Conservation (phyloP, 2,113 vertebrate species). For the Alexandromys fortis region DNA sequence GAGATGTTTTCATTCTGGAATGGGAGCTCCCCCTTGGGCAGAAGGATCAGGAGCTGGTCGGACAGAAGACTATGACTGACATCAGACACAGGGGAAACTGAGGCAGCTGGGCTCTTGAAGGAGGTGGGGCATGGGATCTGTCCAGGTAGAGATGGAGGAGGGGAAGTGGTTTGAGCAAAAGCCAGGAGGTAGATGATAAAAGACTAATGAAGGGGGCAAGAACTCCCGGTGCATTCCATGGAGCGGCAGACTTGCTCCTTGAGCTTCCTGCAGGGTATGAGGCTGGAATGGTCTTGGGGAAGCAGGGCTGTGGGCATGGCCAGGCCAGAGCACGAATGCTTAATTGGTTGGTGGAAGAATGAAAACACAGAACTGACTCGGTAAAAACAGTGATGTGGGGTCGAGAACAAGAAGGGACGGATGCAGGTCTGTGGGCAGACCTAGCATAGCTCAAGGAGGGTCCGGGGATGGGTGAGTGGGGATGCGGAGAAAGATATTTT, state of each 20-base stretch:
- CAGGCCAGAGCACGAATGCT: background rate
- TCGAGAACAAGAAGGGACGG: background rate
- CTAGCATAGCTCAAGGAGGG: rapidly evolving
- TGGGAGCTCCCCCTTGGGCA: background rate
- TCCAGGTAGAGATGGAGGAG: background rate
- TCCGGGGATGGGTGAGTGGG: background rate
- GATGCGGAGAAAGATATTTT: background rate
- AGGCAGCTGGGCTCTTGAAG: background rate
- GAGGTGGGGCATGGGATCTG: background rate
- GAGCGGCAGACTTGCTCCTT: background rate
- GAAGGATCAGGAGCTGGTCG: background rate
- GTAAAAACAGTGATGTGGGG: background rate
- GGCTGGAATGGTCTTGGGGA: background rate
- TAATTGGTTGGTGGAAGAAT: background rate
- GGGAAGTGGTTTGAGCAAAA: background rate
- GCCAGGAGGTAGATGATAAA: background rate
- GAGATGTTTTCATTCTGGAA: conserved; percentile 20
- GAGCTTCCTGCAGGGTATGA: background rate
- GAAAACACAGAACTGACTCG: background rate
- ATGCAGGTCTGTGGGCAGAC: background rate
- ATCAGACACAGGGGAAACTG: background rate
- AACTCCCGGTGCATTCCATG: background rate
- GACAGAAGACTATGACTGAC: background rate
- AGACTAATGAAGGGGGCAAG: background rate
- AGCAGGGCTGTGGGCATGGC: background rate